A percentile compares a stretch with the other conserved stretches of the same genome.
These are phyloP conservation scores for Pan troglodytes DNA, from an alignment of 2,113 vertebrate species.

Conservation along the genomic window DNA sequence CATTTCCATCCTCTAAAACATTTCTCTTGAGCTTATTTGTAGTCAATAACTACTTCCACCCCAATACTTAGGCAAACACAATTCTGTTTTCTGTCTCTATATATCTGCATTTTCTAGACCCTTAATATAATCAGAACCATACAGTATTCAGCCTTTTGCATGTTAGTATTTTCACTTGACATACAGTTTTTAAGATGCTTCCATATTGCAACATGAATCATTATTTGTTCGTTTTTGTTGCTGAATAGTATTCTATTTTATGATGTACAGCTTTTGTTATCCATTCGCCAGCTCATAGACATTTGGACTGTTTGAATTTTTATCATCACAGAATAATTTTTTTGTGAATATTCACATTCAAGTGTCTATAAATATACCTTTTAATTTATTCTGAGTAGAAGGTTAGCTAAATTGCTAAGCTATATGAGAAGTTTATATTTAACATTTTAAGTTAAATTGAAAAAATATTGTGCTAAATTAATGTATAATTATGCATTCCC, in stretches of 20 bases:
- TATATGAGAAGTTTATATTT: neutral
- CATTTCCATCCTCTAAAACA: neutral
- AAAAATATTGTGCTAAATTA: neutral
- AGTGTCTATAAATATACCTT: neutral
- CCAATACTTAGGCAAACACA: neutral
- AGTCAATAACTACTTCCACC: neutral
- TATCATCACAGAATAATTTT: neutral
- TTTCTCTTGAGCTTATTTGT: neutral
- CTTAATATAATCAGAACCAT: neutral
- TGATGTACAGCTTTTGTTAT: neutral
- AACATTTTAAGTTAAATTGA: neutral
- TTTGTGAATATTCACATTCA: neutral
- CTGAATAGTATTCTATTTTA: neutral
- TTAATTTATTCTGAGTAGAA: neutral
- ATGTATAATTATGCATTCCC: neutral
- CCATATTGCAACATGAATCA: neutral
- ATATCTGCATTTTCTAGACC: neutral
- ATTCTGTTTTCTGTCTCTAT: neutral
- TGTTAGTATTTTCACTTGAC: neutral
- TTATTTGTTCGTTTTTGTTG: neutral
- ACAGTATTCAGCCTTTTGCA: neutral
- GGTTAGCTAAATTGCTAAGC: neutral
- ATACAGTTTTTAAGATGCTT: neutral
- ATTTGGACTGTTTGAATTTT: neutral
- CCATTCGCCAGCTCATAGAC: neutral